Evolutionary conservation across 2,113 vertebrate genomes (phyloP).

Genomic region (Brachypodius melanocephalos): DNA sequence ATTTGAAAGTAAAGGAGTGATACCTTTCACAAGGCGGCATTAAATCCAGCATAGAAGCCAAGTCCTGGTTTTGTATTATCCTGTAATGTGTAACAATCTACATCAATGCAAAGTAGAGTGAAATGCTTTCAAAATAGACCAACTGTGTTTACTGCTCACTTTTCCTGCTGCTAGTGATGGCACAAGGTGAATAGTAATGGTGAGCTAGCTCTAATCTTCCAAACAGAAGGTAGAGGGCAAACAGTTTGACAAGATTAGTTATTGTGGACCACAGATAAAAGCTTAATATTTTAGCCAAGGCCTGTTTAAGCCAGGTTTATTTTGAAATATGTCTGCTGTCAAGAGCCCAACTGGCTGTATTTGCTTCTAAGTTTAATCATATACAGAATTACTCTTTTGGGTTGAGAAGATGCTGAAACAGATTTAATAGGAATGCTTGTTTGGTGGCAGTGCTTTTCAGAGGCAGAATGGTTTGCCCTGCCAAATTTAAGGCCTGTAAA

Average conservation of each 20-base stretch:
- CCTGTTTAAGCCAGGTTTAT: constrained; percentile 56
- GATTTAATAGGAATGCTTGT: constrained; percentile 60
- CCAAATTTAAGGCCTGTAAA: constrained; percentile 24
- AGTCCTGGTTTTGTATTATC: neutral
- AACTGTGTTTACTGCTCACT: constrained; percentile 32
- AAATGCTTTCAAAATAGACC: constrained; percentile 22
- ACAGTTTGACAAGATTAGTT: constrained; percentile 59
- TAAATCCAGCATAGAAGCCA: neutral
- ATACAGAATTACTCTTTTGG: constrained; percentile 51
- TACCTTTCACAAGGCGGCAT: neutral
- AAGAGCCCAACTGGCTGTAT: constrained; percentile 59
- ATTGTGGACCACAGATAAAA: constrained; percentile 60
- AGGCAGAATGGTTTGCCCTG: constrained; percentile 14
- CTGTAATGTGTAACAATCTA: neutral
- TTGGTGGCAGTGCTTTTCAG: constrained; percentile 43
- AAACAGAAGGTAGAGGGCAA: constrained; percentile 50
- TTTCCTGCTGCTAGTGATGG: constrained; percentile 36
- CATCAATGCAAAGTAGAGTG: constrained; percentile 1
- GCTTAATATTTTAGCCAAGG: constrained; percentile 66
- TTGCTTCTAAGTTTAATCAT: constrained; percentile 60
- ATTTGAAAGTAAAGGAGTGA: neutral
- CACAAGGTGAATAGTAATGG: constrained; percentile 57
- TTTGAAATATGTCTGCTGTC: constrained; percentile 64
- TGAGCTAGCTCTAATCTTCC: constrained; percentile 50
- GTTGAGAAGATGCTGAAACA: constrained; percentile 17